These are phyloP conservation scores for Atethmia centrago DNA, from an alignment of 2,888 invertebrate species.

Conservation along the genomic window DNA sequence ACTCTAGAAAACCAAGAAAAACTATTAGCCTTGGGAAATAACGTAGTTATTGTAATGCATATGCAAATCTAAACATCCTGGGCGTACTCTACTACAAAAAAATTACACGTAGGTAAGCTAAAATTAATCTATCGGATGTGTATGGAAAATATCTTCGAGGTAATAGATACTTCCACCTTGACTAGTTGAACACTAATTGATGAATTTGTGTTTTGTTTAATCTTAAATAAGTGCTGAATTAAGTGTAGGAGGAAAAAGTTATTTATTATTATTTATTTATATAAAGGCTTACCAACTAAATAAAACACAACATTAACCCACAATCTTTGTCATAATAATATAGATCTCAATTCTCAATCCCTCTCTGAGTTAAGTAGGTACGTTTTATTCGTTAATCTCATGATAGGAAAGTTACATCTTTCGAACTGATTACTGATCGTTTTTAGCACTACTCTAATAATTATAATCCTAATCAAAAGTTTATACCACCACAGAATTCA, in stretches of 20 bases:
- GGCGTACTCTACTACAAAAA: neutral
- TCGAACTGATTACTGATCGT: neutral
- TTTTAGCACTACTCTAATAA: neutral
- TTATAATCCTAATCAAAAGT: neutral
- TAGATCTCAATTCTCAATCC: neutral
- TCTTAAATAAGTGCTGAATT: neutral
- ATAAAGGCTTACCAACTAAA: neutral
- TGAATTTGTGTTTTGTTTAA: neutral
- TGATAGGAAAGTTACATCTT: neutral
- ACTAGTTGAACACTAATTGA: neutral
- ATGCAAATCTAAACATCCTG: conserved; percentile 2
- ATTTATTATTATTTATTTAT: neutral
- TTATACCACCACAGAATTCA: neutral
- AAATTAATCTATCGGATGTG: neutral
- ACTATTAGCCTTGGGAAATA: too few species aligned
- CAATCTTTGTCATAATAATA: neutral
- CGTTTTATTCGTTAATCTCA: neutral
- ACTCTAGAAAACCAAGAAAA: neutral
- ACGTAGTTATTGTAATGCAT: neutral
- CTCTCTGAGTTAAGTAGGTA: neutral
- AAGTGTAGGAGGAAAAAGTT: neutral
- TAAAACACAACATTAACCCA: neutral
- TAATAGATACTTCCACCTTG: neutral
- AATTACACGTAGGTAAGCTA: neutral
- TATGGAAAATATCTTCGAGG: neutral